Evolutionary conservation across 2,113 vertebrate genomes (phyloP).

Genomic region (Myiozetetes cayanensis): DNA sequence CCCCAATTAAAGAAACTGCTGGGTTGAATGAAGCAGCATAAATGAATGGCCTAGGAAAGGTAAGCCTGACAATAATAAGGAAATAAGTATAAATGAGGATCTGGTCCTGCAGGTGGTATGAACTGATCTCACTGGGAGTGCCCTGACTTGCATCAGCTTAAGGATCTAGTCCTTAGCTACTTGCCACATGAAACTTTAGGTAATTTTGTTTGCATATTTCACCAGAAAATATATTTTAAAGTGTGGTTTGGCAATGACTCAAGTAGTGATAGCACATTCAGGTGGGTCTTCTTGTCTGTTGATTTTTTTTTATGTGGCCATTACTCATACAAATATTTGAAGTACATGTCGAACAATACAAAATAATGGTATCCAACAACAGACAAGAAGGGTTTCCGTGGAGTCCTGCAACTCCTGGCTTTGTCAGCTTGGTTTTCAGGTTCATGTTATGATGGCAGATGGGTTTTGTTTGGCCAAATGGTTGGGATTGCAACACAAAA

Average conservation of each 20-base stretch:
- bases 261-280: not conserved
- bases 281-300: not conserved
- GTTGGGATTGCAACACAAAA: not conserved
- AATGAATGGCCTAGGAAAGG: not conserved
- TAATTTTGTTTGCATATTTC: not conserved
- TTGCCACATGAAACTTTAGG: not conserved
- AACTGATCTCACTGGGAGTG: not conserved
- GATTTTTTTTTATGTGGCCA: not conserved
- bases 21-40: not conserved
- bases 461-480: not conserved
- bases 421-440: not conserved
- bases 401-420: not conserved
- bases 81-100: not conserved
- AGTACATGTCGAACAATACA: not conserved
- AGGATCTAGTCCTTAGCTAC: not conserved
- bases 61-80: not conserved
- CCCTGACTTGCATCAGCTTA: not conserved
- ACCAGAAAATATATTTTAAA: not conserved
- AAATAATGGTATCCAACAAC: not conserved
- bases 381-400: not conserved
- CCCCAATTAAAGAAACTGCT: not conserved
- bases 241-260: not conserved
- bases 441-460: not conserved
- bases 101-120: not conserved
- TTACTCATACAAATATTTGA: not conserved